These are phyloP conservation scores for Eupithecia pulchellata DNA, from an alignment of 2,888 invertebrate genomes.

Conservation along the genomic window DNA sequence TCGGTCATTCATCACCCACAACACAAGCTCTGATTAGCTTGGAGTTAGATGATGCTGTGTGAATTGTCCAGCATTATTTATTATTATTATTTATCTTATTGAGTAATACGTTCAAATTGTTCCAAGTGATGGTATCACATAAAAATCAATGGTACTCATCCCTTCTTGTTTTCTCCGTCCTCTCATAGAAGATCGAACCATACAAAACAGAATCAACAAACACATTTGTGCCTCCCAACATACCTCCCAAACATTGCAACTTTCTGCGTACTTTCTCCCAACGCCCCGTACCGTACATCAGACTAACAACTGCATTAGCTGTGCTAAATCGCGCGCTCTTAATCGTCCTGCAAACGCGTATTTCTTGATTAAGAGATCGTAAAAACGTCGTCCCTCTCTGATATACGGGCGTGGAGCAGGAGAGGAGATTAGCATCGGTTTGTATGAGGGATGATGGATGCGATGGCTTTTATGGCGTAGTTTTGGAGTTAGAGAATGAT, in stretches of 20 bases:
- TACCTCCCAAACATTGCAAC: conserved; percentile 6
- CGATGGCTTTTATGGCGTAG: conserved; percentile 23
- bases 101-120: background rate
- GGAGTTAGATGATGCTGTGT: too few species aligned
- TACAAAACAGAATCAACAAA: background rate
- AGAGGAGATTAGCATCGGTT: conserved; percentile 66
- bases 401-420: conserved; percentile 65
- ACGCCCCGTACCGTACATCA: conserved; percentile 54
- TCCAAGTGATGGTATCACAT: background rate
- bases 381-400: conserved; percentile 79
- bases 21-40: too few species aligned
- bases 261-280: background rate
- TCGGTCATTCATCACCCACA: too few species aligned
- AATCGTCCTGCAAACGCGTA: conserved; percentile 77
- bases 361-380: conserved; percentile 81
- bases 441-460: conserved; percentile 41
- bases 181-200: background rate
- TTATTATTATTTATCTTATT: too few species aligned
- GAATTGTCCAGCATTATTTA: too few species aligned
- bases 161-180: background rate
- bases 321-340: conserved; percentile 73
- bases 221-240: background rate
- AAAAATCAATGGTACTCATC: background rate
- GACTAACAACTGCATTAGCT: conserved; percentile 76
- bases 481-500: conserved; percentile 13